phyloP scores from a whole-genome alignment of 2,888 invertebrate genomes.

The Phengaris arion region DNA sequence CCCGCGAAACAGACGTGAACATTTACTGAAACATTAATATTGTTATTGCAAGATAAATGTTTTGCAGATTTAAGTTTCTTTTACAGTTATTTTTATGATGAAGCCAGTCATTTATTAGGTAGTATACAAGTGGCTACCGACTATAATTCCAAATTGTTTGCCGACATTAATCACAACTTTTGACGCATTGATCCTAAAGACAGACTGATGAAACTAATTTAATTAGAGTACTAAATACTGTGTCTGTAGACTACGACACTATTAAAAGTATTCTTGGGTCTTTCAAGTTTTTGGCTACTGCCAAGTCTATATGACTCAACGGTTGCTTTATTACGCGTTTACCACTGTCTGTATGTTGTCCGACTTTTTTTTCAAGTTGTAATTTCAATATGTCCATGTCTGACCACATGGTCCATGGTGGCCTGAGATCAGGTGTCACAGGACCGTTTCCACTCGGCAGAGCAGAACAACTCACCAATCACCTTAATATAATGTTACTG shows the following conservation, averaged over 20 bases:
- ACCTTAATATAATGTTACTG: constrained; percentile 59
- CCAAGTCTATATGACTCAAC: no score
- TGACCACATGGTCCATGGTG: constrained; percentile 29
- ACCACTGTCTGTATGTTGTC: not conserved
- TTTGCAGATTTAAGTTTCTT: not conserved
- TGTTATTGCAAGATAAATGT: constrained; percentile 12
- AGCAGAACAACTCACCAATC: constrained; percentile 71
- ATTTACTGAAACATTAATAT: constrained; percentile 17
- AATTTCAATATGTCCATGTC: not conserved
- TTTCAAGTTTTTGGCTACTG: no score
- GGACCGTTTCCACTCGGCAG: constrained; percentile 65
- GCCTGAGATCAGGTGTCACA: constrained; percentile 60
- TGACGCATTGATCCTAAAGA: not conserved
- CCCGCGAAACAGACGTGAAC: constrained; percentile 31
- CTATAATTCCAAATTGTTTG: not conserved
- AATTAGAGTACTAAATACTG: no score
- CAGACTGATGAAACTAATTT: not conserved
- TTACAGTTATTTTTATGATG: no score
- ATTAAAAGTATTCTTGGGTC: no score
- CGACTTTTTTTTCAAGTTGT: not conserved
- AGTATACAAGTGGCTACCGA: no score
- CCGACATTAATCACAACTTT: not conserved
- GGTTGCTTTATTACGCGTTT: not conserved
- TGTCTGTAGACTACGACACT: no score
- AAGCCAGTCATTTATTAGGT: no score